Conservation (phyloP, 2,113 vertebrate species). For the Pluvianellus socialis region DNA sequence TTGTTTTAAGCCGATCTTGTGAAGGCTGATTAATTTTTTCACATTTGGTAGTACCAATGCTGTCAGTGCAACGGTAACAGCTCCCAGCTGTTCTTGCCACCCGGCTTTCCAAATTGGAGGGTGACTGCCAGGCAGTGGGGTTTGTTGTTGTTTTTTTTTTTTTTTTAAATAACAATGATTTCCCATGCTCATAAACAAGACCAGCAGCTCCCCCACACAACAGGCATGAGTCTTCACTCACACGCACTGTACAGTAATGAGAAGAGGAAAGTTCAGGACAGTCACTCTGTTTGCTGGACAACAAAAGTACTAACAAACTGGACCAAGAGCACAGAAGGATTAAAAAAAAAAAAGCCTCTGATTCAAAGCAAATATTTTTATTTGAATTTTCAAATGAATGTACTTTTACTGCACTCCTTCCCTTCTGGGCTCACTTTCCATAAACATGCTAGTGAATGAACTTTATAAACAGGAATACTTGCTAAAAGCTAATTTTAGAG, state of each 20-base stretch:
- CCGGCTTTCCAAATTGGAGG: not conserved
- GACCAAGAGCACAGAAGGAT: constrained; percentile 3
- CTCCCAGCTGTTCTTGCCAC: not conserved
- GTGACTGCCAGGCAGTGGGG: not conserved
- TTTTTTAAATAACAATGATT: not conserved
- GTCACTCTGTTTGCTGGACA: not conserved
- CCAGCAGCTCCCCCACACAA: not conserved
- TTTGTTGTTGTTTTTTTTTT: not conserved
- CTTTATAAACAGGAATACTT: constrained; percentile 59
- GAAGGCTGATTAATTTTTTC: not conserved
- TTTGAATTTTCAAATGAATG: constrained; percentile 64
- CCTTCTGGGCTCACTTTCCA: constrained; percentile 58
- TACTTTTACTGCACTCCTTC: constrained; percentile 59
- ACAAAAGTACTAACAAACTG: constrained; percentile 22
- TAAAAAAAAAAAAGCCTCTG: not conserved
- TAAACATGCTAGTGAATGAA: constrained; percentile 57
- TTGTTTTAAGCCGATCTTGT: not conserved
- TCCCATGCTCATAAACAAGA: not conserved
- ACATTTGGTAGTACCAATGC: not conserved
- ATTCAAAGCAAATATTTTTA: constrained; percentile 69
- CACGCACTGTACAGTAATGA: rapidly evolving
- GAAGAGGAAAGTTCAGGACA: not conserved
- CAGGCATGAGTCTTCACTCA: not conserved
- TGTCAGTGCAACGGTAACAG: not conserved
- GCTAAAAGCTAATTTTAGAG: constrained; percentile 61